phyloP scores from a whole-genome alignment of 2,888 invertebrate species.

The Ochlodes sylvanus region DNA sequence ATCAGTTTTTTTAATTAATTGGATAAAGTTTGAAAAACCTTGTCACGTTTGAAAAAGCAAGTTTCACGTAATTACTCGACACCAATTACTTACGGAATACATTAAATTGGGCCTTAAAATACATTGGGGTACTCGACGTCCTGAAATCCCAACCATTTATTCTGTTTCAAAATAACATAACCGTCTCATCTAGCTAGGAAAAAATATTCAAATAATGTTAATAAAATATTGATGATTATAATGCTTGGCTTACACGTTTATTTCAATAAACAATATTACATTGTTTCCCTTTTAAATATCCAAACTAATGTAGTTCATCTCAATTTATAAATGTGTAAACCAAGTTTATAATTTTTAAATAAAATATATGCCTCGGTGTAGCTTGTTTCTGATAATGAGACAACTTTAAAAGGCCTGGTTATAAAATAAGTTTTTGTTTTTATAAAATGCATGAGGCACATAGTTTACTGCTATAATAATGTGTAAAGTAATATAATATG shows the following conservation, averaged over 20 bases:
- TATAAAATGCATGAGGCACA: neutral
- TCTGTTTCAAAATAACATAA: slow-evolving; percentile 60
- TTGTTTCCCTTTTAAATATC: neutral
- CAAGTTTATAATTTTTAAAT: neutral
- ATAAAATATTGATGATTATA: neutral
- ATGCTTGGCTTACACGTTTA: neutral
- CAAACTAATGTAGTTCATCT: neutral
- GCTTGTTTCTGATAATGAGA: no score
- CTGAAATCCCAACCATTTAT: slow-evolving; percentile 81
- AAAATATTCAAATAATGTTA: slow-evolving; percentile 1
- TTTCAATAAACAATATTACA: neutral
- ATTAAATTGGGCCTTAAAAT: slow-evolving; percentile 66
- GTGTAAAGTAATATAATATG: neutral
- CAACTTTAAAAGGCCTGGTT: no score
- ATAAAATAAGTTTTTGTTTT: no score
- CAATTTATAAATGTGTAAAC: neutral
- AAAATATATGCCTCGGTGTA: neutral
- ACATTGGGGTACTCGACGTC: slow-evolving; percentile 81
- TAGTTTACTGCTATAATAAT: neutral
- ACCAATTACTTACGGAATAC: slow-evolving; percentile 69
- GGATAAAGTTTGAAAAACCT: no score
- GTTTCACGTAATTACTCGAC: slow-evolving; percentile 54
- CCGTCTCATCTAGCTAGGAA: neutral
- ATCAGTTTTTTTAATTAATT: no score
- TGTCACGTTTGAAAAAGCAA: slow-evolving; percentile 41